These are phyloP conservation scores for Isaurus tuberculatus DNA, from an alignment of 92 coral and sea anemone genomes.

Conservation along the genomic window DNA sequence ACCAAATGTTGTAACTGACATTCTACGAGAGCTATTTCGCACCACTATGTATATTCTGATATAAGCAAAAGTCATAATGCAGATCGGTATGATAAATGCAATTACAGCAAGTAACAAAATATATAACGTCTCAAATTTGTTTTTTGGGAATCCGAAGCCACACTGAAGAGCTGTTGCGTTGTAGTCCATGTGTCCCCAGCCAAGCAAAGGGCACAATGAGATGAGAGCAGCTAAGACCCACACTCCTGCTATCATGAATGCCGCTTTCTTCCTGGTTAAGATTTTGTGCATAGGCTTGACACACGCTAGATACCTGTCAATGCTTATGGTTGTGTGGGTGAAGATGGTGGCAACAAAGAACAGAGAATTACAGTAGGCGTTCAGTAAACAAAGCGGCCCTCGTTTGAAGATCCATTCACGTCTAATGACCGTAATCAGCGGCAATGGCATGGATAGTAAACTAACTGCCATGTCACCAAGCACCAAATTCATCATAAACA, in stretches of 20 bases:
- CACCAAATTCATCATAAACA: slow-evolving; percentile 81
- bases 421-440: slow-evolving; percentile 68
- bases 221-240: slow-evolving; percentile 72
- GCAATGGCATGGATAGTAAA: slow-evolving; percentile 73
- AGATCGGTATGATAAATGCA: slow-evolving; percentile 71
- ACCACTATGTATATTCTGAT: slow-evolving; percentile 66
- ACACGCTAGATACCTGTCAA: slow-evolving; percentile 79
- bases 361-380: slow-evolving; percentile 72
- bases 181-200: slow-evolving; percentile 84
- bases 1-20: slow-evolving; percentile 68
- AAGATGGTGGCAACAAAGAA: slow-evolving; percentile 79
- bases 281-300: slow-evolving; percentile 85
- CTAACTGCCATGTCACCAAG: slow-evolving; percentile 81
- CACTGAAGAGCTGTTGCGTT: slow-evolving; percentile 84
- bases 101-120: slow-evolving; percentile 66
- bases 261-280: slow-evolving; percentile 75
- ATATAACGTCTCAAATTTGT: slow-evolving; percentile 62
- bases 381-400: slow-evolving; percentile 70
- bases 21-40: slow-evolving; percentile 68
- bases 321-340: slow-evolving; percentile 82
- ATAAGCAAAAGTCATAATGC: slow-evolving; percentile 76
- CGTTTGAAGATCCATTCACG: slow-evolving; percentile 62
- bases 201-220: slow-evolving; percentile 76
- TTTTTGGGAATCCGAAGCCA: slow-evolving; percentile 78
- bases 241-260: slow-evolving; percentile 61